A percentile compares a stretch with the other conserved stretches of the same genome.
These are phyloP conservation scores for Sarcophaga variegata DNA, from an alignment of 2,888 invertebrate genomes.

Conservation along the genomic window DNA sequence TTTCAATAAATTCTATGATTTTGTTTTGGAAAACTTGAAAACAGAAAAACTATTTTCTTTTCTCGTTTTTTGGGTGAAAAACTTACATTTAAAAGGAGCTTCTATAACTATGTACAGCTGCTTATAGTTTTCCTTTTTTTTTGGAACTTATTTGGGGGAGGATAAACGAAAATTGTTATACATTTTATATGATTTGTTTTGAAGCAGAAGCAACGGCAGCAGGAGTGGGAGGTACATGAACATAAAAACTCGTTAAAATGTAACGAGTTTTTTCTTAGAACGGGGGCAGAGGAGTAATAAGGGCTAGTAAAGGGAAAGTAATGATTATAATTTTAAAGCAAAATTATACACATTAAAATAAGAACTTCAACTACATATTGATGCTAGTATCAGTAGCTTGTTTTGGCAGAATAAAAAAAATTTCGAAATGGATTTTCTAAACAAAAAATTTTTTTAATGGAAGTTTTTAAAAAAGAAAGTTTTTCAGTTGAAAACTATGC, in stretches of 20 bases:
- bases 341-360: no score
- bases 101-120: not conserved
- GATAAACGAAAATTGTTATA: slow-evolving; percentile 49
- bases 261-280: not conserved
- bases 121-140: not conserved
- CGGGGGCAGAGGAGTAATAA: not conserved
- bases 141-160: not conserved
- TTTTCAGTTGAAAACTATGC: not conserved
- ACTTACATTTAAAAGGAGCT: slow-evolving; percentile 59
- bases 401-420: not conserved
- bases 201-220: no score
- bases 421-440: not conserved
- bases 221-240: not conserved
- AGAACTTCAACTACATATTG: no score
- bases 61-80: not conserved
- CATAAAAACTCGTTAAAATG: slow-evolving; percentile 40
- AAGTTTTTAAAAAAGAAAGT: not conserved
- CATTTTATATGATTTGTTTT: slow-evolving; percentile 42
- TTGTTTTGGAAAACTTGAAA: not conserved
- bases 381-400: no score
- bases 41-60: not conserved
- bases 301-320: not conserved
- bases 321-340: not conserved
- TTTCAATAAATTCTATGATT: slow-evolving; percentile 14
- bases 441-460: not conserved